A percentile compares a stretch with the other conserved stretches of the same genome.
Evolutionary conservation across 2,888 invertebrate species (phyloP).

Genomic region (Melieria omissa): DNA sequence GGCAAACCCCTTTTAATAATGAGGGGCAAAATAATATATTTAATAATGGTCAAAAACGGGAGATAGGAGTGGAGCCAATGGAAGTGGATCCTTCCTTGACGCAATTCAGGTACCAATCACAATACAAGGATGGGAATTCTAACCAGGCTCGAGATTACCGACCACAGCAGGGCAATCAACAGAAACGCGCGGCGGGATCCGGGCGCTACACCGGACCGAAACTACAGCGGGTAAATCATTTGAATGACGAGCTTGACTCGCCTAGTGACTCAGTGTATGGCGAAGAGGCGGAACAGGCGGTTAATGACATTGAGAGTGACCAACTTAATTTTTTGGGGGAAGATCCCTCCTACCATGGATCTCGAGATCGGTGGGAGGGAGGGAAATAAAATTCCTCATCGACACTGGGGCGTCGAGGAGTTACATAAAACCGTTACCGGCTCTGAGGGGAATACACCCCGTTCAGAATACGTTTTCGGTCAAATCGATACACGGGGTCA

Average conservation of each 20-base stretch:
- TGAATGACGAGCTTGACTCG: not conserved
- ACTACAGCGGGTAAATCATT: not conserved
- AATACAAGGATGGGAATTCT: not conserved
- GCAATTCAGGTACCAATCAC: slow-evolving; percentile 11
- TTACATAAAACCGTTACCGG: slow-evolving; percentile 36
- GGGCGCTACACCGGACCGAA: not conserved
- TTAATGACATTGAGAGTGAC: slow-evolving; percentile 5
- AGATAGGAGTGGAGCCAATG: slow-evolving; percentile 9
- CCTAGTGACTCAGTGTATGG: not conserved
- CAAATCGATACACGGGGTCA: too few relatives aligned
- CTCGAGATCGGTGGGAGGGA: slow-evolving; percentile 34
- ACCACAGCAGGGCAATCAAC: not conserved
- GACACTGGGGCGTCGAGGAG: slow-evolving; percentile 41
- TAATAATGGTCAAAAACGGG: not conserved
- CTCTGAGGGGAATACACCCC: slow-evolving; percentile 22
- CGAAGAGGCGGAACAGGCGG: too few relatives aligned
- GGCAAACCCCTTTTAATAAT: not conserved
- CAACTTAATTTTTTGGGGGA: slow-evolving; percentile 41
- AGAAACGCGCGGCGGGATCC: not conserved
- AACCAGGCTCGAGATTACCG: too few relatives aligned
- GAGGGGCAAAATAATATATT: not conserved
- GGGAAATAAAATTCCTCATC: slow-evolving; percentile 31
- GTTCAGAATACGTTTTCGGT: not conserved
- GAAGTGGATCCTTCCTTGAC: slow-evolving; percentile 19
- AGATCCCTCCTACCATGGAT: slow-evolving; percentile 34